Conservation (phyloP, 2,888 invertebrate genomes). For the Morpho helenor region DNA sequence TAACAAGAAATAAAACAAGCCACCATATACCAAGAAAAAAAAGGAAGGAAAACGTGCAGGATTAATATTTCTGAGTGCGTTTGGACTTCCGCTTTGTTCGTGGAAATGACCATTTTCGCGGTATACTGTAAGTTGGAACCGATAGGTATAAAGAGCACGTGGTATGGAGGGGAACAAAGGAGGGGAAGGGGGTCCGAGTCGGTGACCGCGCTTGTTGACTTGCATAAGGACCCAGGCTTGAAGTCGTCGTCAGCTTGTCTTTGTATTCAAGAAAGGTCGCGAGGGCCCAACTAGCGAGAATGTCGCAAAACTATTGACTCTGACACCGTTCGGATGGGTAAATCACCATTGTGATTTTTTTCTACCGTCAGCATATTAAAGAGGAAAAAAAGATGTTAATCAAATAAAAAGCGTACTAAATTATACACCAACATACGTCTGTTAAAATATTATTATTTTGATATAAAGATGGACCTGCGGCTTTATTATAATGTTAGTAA, state of each 20-base stretch:
- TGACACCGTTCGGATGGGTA: constrained; percentile 53
- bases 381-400: constrained; percentile 30
- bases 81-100: constrained; percentile 63
- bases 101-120: constrained; percentile 71
- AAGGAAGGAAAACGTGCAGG: constrained; percentile 2
- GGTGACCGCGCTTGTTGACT: constrained; percentile 67
- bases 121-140: constrained; percentile 45
- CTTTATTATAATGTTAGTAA: no score
- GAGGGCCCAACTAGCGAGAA: constrained; percentile 62
- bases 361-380: constrained; percentile 55
- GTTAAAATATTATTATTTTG: no score
- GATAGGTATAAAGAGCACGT: constrained; percentile 45
- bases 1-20: no score
- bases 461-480: no score
- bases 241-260: constrained; percentile 38
- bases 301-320: constrained; percentile 68
- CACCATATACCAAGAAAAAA: background rate
- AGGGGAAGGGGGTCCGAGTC: constrained; percentile 44
- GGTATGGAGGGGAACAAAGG: constrained; percentile 24
- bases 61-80: constrained; percentile 36
- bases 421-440: no score
- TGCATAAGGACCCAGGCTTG: constrained; percentile 55
- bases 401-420: no score
- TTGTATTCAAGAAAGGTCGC: constrained; percentile 66
- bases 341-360: constrained; percentile 63